These are phyloP conservation scores for Alca torda DNA, from an alignment of 2,797 vertebrate genomes.

Conservation along the genomic window DNA sequence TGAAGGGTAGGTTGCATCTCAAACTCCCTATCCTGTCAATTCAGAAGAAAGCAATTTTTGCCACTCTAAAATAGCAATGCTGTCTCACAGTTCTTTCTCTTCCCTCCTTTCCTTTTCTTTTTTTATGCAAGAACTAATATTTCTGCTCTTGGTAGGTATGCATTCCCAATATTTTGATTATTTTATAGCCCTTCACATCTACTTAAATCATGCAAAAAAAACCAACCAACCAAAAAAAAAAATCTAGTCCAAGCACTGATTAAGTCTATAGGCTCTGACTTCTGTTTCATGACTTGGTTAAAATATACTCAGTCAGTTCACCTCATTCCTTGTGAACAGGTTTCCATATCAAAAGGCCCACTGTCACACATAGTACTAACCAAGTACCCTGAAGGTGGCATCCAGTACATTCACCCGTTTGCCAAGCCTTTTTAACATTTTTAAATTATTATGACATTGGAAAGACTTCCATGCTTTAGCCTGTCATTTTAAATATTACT, in stretches of 20 bases:
- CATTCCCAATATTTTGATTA: not conserved
- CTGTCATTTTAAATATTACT: constrained; percentile 15
- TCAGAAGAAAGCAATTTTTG: constrained; percentile 3
- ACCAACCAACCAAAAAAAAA: not conserved
- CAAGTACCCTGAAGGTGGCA: not conserved
- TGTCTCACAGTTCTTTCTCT: not conserved
- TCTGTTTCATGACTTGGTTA: not conserved
- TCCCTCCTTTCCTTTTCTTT: not conserved
- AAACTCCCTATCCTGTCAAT: not conserved
- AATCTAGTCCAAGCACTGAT: not conserved
- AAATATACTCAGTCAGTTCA: not conserved
- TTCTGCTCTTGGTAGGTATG: not conserved
- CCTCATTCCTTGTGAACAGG: not conserved
- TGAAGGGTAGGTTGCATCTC: not conserved
- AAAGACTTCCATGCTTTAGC: not conserved
- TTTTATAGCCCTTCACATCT: not conserved
- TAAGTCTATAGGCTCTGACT: not conserved
- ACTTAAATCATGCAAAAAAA: not conserved
- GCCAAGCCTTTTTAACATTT: not conserved
- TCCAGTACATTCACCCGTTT: not conserved
- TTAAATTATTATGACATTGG: not conserved
- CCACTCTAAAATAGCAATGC: not conserved
- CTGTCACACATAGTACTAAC: not conserved
- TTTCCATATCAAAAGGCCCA: not conserved
- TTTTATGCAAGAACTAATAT: not conserved